Percentiles rank a stretch among this genome's conserved stretches.
These are phyloP conservation scores for Octodon degus DNA, from an alignment of 2,113 vertebrate species.

Conservation along the genomic window DNA sequence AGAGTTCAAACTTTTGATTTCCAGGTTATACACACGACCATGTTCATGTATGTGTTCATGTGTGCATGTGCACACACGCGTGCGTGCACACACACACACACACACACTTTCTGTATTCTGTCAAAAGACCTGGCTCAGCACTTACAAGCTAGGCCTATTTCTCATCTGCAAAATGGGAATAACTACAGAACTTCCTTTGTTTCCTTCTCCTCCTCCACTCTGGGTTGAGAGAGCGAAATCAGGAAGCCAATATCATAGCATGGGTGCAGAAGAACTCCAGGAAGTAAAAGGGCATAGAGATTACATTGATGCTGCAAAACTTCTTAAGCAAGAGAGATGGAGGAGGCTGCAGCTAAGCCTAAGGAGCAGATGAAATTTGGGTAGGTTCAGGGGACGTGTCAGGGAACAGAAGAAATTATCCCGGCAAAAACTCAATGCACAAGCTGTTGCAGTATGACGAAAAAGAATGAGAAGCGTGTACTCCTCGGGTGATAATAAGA, in stretches of 20 bases:
- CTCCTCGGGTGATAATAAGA: not conserved
- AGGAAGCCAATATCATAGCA: not conserved
- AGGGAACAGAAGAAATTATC: not conserved
- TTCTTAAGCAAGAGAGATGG: not conserved
- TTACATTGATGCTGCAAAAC: not conserved
- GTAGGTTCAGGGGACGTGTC: not conserved
- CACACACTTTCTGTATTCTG: not conserved
- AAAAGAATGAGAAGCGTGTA: not conserved
- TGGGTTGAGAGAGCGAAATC: not conserved
- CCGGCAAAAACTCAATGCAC: not conserved
- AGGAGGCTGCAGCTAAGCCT: not conserved
- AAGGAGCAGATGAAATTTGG: slow-evolving; percentile 13
- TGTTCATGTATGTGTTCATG: not conserved
- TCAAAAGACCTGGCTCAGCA: slow-evolving; percentile 12
- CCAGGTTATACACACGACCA: not conserved
- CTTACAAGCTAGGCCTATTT: not conserved
- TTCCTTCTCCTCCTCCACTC: not conserved
- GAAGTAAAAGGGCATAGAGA: not conserved
- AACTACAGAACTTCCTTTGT: not conserved
- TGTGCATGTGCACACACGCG: no score
- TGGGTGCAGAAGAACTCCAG: not conserved
- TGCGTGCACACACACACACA: not conserved
- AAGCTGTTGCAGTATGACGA: not conserved
- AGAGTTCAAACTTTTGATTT: slow-evolving; percentile 13
- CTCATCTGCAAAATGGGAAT: not conserved